Base-by-base conservation (phyloP, 92 coral and sea anemone genomes). In the Paragorgia papillata region DNA sequence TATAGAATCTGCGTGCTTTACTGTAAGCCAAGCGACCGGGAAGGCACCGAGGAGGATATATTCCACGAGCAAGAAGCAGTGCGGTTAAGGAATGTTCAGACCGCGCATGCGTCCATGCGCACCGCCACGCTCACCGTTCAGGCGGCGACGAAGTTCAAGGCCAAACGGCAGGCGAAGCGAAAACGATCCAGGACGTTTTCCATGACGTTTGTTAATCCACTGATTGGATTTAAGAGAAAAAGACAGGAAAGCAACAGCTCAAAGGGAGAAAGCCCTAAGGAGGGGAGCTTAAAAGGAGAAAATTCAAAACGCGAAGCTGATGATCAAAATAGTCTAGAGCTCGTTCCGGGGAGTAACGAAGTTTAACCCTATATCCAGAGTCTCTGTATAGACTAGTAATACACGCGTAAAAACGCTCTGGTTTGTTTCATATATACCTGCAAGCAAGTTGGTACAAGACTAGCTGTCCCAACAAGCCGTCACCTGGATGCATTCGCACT, bases 1-100 rank as follows among this genome's bases (percentile, higher is more conserved):
- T 92, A 92, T 51, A 90, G 97, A 20, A 85, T 92, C 39, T 92
- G 91, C 55, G 97, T 90, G 57, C 67, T 92, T 86, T 92, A 90
- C 59, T 92, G 91, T 79, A 89, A 88, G 53, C 97, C 97, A 7
- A 95, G 89, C 27, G 88, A 83, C 8, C 25, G 25, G 12, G 89
- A 90, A 22, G 97, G 85, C 57, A 27, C 82, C 0, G 97, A 92
- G 67, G 77, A 70, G 6, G 77, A 70, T 33, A 73, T 87, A 32
- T 89, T 87, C 46, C 83, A 88, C 10, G 96, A 89, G 60, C 81
- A 74, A 2, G 97, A 82, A 59, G 13, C 77, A 6, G 76, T 82
- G 32, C 79, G 83, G 43, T 61, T 89, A 20, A 39, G 75, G 21
- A 92, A 92, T 54, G 97, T 92, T 4, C 96, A 92, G 81, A 92